Evolutionary conservation across 2,113 vertebrate species (phyloP).

Genomic region (Ranitomeya imitator): DNA sequence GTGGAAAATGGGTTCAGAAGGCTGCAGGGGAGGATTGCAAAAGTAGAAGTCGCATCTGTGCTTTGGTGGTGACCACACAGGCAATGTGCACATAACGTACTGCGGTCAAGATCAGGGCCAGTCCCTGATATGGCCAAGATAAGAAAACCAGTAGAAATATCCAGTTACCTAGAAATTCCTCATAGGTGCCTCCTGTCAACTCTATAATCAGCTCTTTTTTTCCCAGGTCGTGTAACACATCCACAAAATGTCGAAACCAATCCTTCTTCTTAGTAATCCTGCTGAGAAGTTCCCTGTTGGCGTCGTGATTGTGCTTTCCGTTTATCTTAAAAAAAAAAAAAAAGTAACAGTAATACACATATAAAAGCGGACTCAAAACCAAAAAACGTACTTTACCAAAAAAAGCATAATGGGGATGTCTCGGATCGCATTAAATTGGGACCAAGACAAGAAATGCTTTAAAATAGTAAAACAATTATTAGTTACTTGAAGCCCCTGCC

Average conservation of each 20-base stretch:
- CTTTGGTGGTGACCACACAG: no score
- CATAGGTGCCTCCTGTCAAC: slow-evolving; percentile 66
- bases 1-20: no score
- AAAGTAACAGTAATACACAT: slow-evolving; percentile 52
- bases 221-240: slow-evolving; percentile 70
- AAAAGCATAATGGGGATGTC: no score
- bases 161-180: slow-evolving; percentile 65
- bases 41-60: no score
- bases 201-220: slow-evolving; percentile 69
- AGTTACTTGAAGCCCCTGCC: no score
- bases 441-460: no score
- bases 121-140: background rate
- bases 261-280: slow-evolving; percentile 79
- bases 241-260: slow-evolving; percentile 85
- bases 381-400: no score
- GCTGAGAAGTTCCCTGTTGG: slow-evolving; percentile 78
- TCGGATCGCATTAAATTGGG: no score
- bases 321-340: slow-evolving; percentile 75
- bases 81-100: no score
- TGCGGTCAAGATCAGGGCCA: background rate
- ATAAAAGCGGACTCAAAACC: background rate
- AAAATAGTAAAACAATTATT: no score
- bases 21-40: no score
- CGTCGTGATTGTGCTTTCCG: slow-evolving; percentile 67
- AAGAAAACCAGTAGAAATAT: background rate